Evolutionary conservation across 2,888 invertebrate species (phyloP).

Genomic region (Selenia dentaria): DNA sequence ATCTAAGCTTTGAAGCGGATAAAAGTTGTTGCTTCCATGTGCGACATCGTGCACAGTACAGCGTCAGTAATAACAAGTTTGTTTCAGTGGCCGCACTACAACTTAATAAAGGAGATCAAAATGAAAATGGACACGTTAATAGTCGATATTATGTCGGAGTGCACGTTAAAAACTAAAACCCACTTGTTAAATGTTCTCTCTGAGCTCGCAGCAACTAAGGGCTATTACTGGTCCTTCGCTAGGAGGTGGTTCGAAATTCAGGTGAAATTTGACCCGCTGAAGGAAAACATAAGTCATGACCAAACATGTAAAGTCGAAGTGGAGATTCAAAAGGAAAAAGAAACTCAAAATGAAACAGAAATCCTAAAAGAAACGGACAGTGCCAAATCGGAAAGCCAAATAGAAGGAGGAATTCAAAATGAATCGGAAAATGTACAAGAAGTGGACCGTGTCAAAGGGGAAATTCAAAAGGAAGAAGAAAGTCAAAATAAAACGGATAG

Average conservation of each 20-base stretch:
- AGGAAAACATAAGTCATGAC: too few species aligned
- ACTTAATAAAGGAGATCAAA: conserved; percentile 42
- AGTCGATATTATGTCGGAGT: conserved; percentile 35
- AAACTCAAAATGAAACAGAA: too few species aligned
- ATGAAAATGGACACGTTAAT: conserved; percentile 38
- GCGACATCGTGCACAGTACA: too few species aligned
- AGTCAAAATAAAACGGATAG: too few species aligned
- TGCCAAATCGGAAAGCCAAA: not conserved
- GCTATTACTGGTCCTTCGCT: conserved; percentile 59
- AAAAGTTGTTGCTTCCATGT: too few species aligned
- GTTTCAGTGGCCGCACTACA: conserved; percentile 58
- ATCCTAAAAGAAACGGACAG: too few species aligned
- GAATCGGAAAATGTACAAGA: not conserved
- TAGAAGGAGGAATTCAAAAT: not conserved
- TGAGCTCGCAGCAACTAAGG: conserved; percentile 33
- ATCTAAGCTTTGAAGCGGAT: too few species aligned
- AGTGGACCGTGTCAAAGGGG: too few species aligned
- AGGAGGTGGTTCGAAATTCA: conserved; percentile 32
- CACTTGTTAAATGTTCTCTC: conserved; percentile 20
- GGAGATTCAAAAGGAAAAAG: too few species aligned
- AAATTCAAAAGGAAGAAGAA: too few species aligned
- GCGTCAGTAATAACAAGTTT: too few species aligned
- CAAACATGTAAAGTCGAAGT: too few species aligned
- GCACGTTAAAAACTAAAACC: conserved; percentile 14
- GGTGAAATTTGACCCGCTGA: not conserved